phyloP scores from a whole-genome alignment of 2,797 vertebrate species.

The Sarcophilus harrisii region DNA sequence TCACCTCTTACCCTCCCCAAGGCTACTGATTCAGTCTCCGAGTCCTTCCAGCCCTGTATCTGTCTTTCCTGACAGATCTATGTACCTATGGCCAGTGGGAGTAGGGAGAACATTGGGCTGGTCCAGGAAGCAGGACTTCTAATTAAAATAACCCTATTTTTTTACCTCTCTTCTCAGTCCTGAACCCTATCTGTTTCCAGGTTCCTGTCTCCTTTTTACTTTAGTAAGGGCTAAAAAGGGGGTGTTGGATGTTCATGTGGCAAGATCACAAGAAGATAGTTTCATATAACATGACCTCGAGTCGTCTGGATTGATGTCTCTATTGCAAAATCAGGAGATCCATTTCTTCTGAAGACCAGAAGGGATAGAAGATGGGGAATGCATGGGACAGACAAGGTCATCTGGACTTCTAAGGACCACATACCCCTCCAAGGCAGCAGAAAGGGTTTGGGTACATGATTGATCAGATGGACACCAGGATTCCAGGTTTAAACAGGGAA shows the following conservation, averaged over 20 bases:
- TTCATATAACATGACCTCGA: background rate
- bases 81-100: background rate
- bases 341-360: background rate
- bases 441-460: background rate
- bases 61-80: background rate
- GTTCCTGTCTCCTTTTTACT: background rate
- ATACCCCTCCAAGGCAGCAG: background rate
- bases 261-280: background rate
- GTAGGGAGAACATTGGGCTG: background rate
- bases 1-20: background rate
- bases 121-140: background rate
- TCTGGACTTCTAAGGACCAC: background rate
- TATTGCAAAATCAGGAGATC: background rate
- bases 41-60: background rate
- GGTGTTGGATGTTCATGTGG: background rate
- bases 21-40: background rate
- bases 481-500: background rate
- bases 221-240: background rate
- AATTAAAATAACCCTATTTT: background rate
- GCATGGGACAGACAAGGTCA: background rate
- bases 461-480: background rate
- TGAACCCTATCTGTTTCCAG: background rate
- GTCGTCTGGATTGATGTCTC: background rate
- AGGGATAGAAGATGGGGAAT: too few relatives aligned
- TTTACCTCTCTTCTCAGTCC: background rate